Evolutionary conservation across 1,140 invertebrate species (phyloP).

Genomic region (Plodia interpunctella): DNA sequence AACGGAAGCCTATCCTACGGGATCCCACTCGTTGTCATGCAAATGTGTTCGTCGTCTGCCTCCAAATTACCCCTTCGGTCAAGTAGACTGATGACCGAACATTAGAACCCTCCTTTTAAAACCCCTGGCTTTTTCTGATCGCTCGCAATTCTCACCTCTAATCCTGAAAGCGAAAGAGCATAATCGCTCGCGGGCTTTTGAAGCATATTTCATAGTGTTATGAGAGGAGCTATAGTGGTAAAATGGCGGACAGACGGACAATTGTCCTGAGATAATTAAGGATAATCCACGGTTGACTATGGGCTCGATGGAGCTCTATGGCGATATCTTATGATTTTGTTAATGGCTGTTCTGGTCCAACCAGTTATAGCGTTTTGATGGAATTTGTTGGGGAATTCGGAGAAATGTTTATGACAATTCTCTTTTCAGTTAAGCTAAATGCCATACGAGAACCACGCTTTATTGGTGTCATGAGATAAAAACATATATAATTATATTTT

Average conservation of each 20-base stretch:
- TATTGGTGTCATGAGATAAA: too few species aligned
- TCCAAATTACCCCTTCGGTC: conserved; percentile 72
- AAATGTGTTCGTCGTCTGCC: conserved; percentile 71
- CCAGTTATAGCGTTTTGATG: background rate
- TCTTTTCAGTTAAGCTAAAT: too few species aligned
- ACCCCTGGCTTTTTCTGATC: conserved; percentile 17
- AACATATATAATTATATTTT: too few species aligned
- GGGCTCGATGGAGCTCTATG: conserved; percentile 29
- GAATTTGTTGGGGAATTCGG: background rate
- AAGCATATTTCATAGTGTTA: conserved; percentile 63
- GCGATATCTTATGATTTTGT: conserved; percentile 51
- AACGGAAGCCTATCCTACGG: conserved; percentile 53
- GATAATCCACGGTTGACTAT: conserved; percentile 33
- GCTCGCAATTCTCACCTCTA: background rate
- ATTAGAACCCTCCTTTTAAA: conserved; percentile 67
- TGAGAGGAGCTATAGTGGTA: conserved; percentile 62
- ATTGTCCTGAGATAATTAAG: conserved; percentile 67
- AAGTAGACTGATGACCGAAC: conserved; percentile 61
- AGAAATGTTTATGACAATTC: too few species aligned
- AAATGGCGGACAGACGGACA: conserved; percentile 34
- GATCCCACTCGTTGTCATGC: conserved; percentile 70
- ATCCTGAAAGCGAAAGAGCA: background rate
- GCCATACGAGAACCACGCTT: too few species aligned
- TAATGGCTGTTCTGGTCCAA: conserved; percentile 26
- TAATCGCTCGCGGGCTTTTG: conserved; percentile 19